A percentile compares a stretch with the other conserved stretches of the same genome.
Evolutionary conservation across 2,797 vertebrate species (phyloP).

Genomic region (Scleropages formosus): DNA sequence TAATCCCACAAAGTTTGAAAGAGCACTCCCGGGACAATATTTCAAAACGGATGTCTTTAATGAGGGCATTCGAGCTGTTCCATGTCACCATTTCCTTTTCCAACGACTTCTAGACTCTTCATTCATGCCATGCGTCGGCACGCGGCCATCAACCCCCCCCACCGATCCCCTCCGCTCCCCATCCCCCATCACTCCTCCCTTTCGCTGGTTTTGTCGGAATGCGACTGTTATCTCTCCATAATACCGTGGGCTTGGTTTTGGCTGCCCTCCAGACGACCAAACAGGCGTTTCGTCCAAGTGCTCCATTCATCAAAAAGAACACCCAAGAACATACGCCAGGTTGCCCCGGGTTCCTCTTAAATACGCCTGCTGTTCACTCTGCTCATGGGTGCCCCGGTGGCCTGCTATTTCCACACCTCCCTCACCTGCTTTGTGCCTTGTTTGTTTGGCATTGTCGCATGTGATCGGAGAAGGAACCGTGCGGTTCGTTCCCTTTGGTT

Average conservation of each 20-base stretch:
- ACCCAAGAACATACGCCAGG: neutral
- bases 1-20: neutral
- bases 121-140: too few species aligned
- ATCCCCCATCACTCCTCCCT: neutral
- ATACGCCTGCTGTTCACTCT: neutral
- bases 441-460: too few species aligned
- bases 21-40: neutral
- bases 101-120: too few species aligned
- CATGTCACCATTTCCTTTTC: neutral
- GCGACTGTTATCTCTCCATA: neutral
- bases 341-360: neutral
- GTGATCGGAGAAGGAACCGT: too few species aligned
- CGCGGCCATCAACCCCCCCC: too few species aligned
- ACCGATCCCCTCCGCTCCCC: neutral
- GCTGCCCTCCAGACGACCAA: slow-evolving; percentile 10
- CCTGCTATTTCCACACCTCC: too few species aligned
- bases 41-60: neutral
- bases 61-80: neutral
- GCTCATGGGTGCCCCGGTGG: too few species aligned
- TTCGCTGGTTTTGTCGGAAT: neutral
- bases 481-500: too few species aligned
- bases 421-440: too few species aligned
- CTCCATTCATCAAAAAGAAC: neutral
- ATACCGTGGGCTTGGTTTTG: neutral
- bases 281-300: slow-evolving; percentile 13